Evolutionary conservation across 2,888 invertebrate species (phyloP), one percentile per base, ranked within the genome.

Genomic region (Sarcophaga subvicina): DNA sequence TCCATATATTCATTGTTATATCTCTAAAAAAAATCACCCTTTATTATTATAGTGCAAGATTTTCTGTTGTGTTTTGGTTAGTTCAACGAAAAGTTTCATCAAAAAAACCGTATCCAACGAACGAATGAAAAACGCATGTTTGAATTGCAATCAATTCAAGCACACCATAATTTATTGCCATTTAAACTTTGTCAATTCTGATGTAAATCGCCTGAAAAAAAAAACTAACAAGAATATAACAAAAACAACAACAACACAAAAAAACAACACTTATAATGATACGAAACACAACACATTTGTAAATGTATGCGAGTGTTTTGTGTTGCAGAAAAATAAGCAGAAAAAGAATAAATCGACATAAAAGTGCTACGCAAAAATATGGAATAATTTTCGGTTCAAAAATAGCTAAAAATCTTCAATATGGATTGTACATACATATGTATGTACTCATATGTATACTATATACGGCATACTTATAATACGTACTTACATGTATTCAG

Each of bases 101-200:
- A 69, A 6, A 49, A 49, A 54, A 14, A n/a, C 27, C 14, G 54
- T 25, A 67, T n/a, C 37, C 37, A 37, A 37, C 37, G 2, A 37
- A 10, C 75, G n/a, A 76, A 69, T 69, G 45, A 59, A 79, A 80
- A 83, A 86, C 86, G 86, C 86, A 86, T 86, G 80, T 86, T 86
- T 83, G 80, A 80, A 78, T 83, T 80, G 83, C 86, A 83, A 86
- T 86, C 83, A 86, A 77, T 86, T 86, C 86, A 83, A 86, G 86
- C 86, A 80, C 83, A 83, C 83, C 73, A 80, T 86, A 86, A 86
- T 86, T 86, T 86, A 86, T 86, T 86, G 86, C 83, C 83, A 86
- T 86, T 83, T 86, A 86, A 86, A 83, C 86, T 86, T 86, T 83
- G 86, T 86, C 86, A 86, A 86, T 83, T 86, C 80, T 78, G 83